Conservation (phyloP, 2,113 vertebrate genomes). For the Leptosomus discolor region DNA sequence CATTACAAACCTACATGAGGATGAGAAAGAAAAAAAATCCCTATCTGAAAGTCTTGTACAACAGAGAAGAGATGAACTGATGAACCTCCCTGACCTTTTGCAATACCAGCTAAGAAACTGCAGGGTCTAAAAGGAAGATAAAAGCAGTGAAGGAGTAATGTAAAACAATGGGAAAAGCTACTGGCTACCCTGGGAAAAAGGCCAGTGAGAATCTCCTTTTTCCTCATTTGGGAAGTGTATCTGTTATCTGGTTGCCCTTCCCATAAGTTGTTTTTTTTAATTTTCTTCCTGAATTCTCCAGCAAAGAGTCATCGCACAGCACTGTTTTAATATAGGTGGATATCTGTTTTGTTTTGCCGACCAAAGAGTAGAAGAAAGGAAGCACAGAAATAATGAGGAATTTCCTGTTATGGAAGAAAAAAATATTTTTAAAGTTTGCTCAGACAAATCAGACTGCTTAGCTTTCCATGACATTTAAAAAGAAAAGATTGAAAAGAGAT, state of each 20-base stretch:
- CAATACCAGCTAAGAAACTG: not conserved
- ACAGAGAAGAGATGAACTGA: not conserved
- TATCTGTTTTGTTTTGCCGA: not conserved
- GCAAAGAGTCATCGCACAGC: not conserved
- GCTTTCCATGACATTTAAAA: not conserved
- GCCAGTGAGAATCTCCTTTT: not conserved
- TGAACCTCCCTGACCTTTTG: not conserved
- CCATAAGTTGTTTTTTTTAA: not conserved
- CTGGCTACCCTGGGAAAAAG: not conserved
- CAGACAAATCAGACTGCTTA: not conserved
- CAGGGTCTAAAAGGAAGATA: not conserved
- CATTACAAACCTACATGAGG: not conserved
- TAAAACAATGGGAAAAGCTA: not conserved
- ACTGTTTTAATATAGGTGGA: not conserved
- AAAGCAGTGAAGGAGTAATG: not conserved
- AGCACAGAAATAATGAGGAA: not conserved
- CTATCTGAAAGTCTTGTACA: not conserved
- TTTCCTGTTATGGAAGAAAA: not conserved
- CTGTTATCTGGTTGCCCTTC: not conserved
- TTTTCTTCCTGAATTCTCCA: not conserved
- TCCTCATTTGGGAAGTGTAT: not conserved
- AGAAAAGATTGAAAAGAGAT: not conserved
- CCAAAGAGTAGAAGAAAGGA: not conserved
- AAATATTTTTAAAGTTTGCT: not conserved
- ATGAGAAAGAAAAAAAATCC: not conserved